Percentiles rank a stretch among this genome's conserved stretches.
Conservation (phyloP, 2,797 vertebrate species). For the Crax fasciolata region DNA sequence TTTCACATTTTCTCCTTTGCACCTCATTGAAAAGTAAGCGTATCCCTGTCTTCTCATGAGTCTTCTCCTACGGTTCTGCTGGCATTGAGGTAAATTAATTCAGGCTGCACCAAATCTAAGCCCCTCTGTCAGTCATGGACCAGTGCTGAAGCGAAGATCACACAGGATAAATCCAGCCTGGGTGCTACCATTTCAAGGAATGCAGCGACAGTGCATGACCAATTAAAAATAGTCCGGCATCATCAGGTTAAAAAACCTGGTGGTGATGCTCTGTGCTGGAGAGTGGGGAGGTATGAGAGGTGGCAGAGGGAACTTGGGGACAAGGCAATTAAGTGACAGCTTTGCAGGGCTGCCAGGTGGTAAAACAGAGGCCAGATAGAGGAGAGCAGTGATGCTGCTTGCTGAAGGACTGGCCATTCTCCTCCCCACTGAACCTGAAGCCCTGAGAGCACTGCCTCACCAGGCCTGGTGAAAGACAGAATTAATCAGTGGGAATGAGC, state of each 20-base stretch:
- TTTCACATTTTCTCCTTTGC: background rate
- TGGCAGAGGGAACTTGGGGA: background rate
- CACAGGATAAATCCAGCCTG: background rate
- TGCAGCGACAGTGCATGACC: background rate
- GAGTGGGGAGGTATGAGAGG: background rate
- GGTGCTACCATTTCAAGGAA: background rate
- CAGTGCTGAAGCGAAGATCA: background rate
- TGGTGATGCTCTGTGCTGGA: background rate
- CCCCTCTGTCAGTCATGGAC: background rate
- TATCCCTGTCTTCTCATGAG: background rate
- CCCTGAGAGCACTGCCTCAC: background rate
- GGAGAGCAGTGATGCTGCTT: background rate
- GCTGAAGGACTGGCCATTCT: background rate
- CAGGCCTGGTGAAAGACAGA: slow-evolving; percentile 37
- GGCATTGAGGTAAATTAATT: background rate
- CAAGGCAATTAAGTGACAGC: background rate
- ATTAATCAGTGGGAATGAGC: slow-evolving; percentile 42
- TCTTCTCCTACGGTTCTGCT: background rate
- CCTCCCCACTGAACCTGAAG: background rate
- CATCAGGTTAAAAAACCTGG: background rate
- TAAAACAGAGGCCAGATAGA: background rate
- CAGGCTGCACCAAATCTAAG: rapidly evolving
- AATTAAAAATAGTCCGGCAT: slow-evolving; percentile 6
- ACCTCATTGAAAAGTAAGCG: background rate
- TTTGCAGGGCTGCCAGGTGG: background rate